A percentile compares a stretch with the other conserved stretches of the same genome.
Conservation (phyloP, 2,797 vertebrate species). For the Pachyuromys duprasi region DNA sequence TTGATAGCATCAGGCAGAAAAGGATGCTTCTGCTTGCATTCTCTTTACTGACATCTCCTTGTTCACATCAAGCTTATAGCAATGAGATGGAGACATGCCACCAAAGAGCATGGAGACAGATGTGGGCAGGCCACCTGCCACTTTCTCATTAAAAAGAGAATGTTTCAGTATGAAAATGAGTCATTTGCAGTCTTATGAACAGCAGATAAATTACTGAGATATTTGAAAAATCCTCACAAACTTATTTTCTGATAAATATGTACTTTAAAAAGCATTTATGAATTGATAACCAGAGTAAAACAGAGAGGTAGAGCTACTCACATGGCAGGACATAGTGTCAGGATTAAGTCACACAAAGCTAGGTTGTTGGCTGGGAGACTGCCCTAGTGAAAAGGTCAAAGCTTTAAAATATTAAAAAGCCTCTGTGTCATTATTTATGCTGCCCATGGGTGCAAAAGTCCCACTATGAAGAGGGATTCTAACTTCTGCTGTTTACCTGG, state of each 20-base stretch:
- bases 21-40: not conserved
- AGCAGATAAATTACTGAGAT: not conserved
- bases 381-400: too few relatives aligned
- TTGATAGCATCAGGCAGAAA: not conserved
- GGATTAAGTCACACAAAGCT: too few relatives aligned
- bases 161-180: not conserved
- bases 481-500: not conserved
- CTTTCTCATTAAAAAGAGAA: not conserved
- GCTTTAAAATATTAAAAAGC: too few relatives aligned
- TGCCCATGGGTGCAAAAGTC: too few relatives aligned
- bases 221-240: not conserved
- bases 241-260: not conserved
- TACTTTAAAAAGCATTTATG: conserved; percentile 42
- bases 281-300: not conserved
- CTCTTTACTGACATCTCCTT: not conserved
- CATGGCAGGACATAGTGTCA: too few relatives aligned
- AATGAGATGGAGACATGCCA: not conserved
- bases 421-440: too few relatives aligned
- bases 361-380: too few relatives aligned
- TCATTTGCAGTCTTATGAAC: not conserved
- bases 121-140: not conserved
- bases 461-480: not conserved
- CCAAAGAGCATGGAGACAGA: not conserved
- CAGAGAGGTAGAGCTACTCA: too few relatives aligned
- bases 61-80: not conserved